phyloP scores from a whole-genome alignment of 1,140 invertebrate species.

The Acromyrmex charruanus region DNA sequence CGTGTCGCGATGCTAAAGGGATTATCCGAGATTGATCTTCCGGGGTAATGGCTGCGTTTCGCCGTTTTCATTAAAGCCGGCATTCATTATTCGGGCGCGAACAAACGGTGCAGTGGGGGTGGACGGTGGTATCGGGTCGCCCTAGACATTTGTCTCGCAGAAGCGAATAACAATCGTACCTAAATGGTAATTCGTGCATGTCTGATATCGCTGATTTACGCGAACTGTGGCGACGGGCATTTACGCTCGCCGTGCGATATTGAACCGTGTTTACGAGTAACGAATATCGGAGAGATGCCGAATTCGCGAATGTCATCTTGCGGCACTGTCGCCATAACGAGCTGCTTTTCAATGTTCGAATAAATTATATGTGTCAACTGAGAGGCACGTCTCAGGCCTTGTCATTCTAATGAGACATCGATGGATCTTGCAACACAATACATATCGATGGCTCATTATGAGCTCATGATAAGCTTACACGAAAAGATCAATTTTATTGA shows the following conservation, averaged over 20 bases:
- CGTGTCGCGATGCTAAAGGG: conserved; percentile 40
- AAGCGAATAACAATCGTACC: conserved; percentile 61
- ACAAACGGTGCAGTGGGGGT: not conserved
- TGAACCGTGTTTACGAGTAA: conserved; percentile 51
- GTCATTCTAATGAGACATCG: conserved; percentile 12
- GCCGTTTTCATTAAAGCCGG: conserved; percentile 60
- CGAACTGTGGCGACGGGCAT: conserved; percentile 7
- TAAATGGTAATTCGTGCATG: conserved; percentile 60
- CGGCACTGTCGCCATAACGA: conserved; percentile 24
- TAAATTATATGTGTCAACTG: conserved; percentile 25
- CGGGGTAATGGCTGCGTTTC: conserved; percentile 49
- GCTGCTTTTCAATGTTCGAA: not conserved
- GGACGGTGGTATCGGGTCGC: conserved; percentile 45
- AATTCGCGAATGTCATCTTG: conserved; percentile 53
- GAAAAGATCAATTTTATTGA: no score
- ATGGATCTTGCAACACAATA: not conserved
- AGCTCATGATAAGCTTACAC: no score
- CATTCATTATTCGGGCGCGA: conserved; percentile 51
- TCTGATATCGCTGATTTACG: conserved; percentile 63
- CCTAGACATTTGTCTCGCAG: conserved; percentile 58
- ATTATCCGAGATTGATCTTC: conserved; percentile 62
- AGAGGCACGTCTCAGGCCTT: not conserved
- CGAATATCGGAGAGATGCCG: conserved; percentile 14
- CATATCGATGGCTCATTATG: not conserved
- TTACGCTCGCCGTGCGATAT: conserved; percentile 38